Evolutionary conservation across 2,797 vertebrate species (phyloP).

Genomic region (Helicolenus hilgendorfi): DNA sequence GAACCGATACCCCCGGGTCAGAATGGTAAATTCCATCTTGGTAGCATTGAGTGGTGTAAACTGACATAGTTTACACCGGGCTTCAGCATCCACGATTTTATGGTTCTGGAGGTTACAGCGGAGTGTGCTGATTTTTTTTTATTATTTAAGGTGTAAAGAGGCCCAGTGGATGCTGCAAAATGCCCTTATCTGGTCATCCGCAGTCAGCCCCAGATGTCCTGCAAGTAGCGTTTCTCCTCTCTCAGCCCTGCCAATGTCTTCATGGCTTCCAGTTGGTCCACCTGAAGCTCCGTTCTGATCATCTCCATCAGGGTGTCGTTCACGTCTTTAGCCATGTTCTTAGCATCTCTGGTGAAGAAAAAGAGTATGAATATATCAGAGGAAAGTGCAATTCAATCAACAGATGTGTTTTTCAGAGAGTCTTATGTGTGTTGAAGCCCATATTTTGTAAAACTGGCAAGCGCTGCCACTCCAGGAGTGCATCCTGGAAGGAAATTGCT

Average conservation of each 20-base stretch:
- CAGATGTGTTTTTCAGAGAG: background rate
- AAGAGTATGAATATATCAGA: background rate
- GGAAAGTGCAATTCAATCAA: background rate
- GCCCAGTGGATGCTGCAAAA: conserved; percentile 25
- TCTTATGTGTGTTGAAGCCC: background rate
- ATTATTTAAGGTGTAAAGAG: conserved; percentile 15
- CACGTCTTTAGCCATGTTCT: conserved; percentile 97
- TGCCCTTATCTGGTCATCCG: conserved; percentile 26
- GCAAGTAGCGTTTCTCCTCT: conserved; percentile 94
- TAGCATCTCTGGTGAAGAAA: conserved; percentile 92
- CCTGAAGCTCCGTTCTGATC: conserved; percentile 87
- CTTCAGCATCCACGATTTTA: conserved; percentile 61
- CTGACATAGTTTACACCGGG: conserved; percentile 53
- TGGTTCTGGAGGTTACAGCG: conserved; percentile 63
- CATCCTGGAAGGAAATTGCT: conserved; percentile 49
- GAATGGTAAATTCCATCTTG: conserved; percentile 60
- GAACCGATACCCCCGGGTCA: conserved; percentile 72
- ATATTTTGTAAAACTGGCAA: conserved; percentile 30
- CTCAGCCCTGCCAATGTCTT: conserved; percentile 92
- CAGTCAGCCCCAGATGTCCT: conserved; percentile 96
- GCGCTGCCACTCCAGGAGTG: conserved; percentile 4
- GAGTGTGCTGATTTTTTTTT: conserved; percentile 50
- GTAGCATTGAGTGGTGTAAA: conserved; percentile 56
- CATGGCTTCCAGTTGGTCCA: conserved; percentile 94
- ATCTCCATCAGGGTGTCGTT: conserved; percentile 92